Base-by-base conservation (phyloP, 2,888 invertebrate species). In the Laspeyria flexula region DNA sequence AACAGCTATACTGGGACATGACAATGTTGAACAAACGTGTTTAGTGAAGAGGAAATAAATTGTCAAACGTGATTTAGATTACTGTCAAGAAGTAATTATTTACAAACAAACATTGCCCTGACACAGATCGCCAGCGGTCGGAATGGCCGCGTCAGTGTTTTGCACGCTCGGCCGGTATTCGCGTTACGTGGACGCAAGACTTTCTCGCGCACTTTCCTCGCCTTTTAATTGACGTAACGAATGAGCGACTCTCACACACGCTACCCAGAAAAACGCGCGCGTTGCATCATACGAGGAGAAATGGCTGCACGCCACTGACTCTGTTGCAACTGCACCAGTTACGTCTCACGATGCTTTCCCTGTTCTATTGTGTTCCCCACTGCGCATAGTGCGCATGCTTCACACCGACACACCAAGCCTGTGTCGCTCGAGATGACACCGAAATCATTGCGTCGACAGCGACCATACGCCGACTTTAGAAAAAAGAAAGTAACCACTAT, bases 281-380 rank as follows among this genome's bases (percentile, higher is more conserved):
- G 86, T 91, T 91, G 88, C 91, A 90, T 91, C 91, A 91, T 85
- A 79, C 77, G 83, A 81, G 79, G 88, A 90, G 90, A 90, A 91
- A 90, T 90, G 86, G 82, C 79, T 88, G 90, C 90, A 89, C 87
- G 88, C 88, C 70, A 87, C 81, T 78, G 73, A 77, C 71, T 79
- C 81, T 82, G 77, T 85, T 87, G 88, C 88, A 85, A 85, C 80
- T 89, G 88, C 86, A 88, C 81, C 63, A 81, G 81, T 86, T 87
- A 86, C 82, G 83, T 78, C 74, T 77, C 70, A 62, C 71, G 61
- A 60, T 79, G 83, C 88, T 90, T 90, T 90, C 89, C 77, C 86
- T 75, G 80, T 66, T 81, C 80, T 68, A 87, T 87, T 86, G 87
- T 88, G 71, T 73, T 78, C 81, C 83, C 78, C 81, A 73, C 80